Evolutionary conservation across 2,113 vertebrate genomes (phyloP).

Genomic region (Ibidorhyncha struthersii): DNA sequence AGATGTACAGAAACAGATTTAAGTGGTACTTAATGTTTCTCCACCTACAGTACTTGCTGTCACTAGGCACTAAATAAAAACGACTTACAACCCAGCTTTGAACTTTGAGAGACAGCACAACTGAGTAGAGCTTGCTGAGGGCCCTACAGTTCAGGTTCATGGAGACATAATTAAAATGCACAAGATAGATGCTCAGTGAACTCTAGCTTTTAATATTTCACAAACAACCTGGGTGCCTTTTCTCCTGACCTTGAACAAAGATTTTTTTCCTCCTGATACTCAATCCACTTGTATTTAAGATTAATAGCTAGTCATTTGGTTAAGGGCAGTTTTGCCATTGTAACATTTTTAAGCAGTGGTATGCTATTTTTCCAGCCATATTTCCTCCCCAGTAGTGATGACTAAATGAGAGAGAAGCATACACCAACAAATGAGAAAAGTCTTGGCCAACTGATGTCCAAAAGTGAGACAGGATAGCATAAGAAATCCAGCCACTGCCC

Average conservation of each 20-base stretch:
- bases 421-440: not conserved
- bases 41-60: constrained; percentile 53
- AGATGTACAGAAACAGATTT: constrained; percentile 69
- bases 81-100: constrained; percentile 64
- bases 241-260: constrained; percentile 24
- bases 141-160: constrained; percentile 54
- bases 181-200: constrained; percentile 38
- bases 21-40: constrained; percentile 73
- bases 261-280: not conserved
- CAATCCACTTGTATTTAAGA: constrained; percentile 34
- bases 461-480: not conserved
- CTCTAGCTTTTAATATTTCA: constrained; percentile 67
- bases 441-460: not conserved
- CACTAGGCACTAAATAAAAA: constrained; percentile 74
- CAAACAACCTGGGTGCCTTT: constrained; percentile 50
- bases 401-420: not conserved
- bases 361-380: not conserved
- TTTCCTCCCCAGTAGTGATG: not conserved
- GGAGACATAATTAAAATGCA: constrained; percentile 63
- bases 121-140: constrained; percentile 48
- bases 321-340: not conserved
- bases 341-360: not conserved
- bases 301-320: not conserved
- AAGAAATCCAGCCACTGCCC: not conserved
- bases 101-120: constrained; percentile 57